Evolutionary conservation across 2,888 invertebrate species (phyloP), one percentile per base, ranked within the genome.

Genomic region (Pristionchus maxplancki): DNA sequence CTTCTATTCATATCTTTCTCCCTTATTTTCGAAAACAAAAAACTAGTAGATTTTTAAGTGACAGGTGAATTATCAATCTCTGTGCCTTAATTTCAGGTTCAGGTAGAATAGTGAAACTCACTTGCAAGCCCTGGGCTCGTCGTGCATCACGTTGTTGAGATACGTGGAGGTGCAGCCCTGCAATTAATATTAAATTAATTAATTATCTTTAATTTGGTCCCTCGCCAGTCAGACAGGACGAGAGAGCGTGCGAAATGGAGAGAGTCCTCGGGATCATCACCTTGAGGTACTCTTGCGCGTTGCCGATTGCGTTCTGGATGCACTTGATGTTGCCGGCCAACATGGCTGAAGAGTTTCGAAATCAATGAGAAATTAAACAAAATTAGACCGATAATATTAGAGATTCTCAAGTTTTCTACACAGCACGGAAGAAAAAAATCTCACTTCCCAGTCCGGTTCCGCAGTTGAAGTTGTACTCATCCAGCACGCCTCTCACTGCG

Each of bases 111-210:
- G 20, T 53, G 24, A 58, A 1, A n/a, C 87, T 50, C 37, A 87
- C 87, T 48, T 74, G 87, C 87, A 87, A 2, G 87, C 87, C 17
- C 34, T 53, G 9, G 67, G 71, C 62, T 44, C 74, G 87, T 87
- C 87, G 87, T 87, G 87, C 62, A 31, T 48, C 71, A 87, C 87
- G 37, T 87, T 87, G 50, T 74, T 53, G 67, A 71, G 71, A 28
- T 87, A 87, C n/a, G 74, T 74, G n/a, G 31, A 15, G 11, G 44
- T 87, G 87, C 87, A 87, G 50, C 62, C 87, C 87, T 87, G 71
- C 9, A 11, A 74, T 40, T 9, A 37, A 40, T 40, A 20, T 24
- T 48, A 1, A n/a, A 74, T 44, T 78, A 78, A 28, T 31, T 28
- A 1, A 28, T 20, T 20, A 58, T 58, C 8, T 3, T 24, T n/a